Conservation (phyloP, 2,797 vertebrate species). For the Rhinatrema bivittatum region DNA sequence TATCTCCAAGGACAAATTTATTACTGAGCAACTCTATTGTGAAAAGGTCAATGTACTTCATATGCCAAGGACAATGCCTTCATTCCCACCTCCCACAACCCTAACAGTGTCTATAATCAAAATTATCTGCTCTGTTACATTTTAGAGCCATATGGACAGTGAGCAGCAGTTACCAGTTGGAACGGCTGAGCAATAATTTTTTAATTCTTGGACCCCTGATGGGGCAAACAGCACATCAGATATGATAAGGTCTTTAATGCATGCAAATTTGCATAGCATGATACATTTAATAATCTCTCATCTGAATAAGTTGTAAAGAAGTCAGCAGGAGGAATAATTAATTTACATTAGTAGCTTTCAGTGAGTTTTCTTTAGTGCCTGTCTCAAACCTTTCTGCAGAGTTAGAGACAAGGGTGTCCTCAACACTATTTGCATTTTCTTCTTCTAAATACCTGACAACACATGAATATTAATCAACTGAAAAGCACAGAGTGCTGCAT, state of each 20-base stretch:
- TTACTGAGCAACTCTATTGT: rapidly evolving
- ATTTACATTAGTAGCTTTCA: constrained; percentile 49
- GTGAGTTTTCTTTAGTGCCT: constrained; percentile 10
- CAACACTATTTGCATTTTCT: constrained; percentile 1
- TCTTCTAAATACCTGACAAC: constrained; percentile 13
- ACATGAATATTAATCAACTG: too few species aligned
- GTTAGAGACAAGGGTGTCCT: constrained; percentile 6
- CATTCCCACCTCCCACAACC: rapidly evolving
- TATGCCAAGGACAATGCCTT: rapidly evolving
- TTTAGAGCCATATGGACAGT: not conserved
- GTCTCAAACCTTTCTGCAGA: constrained; percentile 13
- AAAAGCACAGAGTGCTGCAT: too few species aligned
- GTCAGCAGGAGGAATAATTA: constrained; percentile 46
- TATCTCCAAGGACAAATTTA: not conserved
- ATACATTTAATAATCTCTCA: constrained; percentile 41
- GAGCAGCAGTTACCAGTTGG: constrained; percentile 1
- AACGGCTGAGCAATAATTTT: constrained; percentile 5
- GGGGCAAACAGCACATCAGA: constrained; percentile 9
- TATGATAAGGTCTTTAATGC: constrained; percentile 21
- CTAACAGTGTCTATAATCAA: not conserved
- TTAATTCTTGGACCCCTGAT: not conserved
- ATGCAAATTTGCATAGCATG: constrained; percentile 34
- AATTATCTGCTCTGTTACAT: not conserved
- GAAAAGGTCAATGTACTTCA: not conserved
- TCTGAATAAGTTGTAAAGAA: constrained; percentile 37